Evolutionary conservation across 2,888 invertebrate genomes (phyloP).

Genomic region (Strigamia maritima): DNA sequence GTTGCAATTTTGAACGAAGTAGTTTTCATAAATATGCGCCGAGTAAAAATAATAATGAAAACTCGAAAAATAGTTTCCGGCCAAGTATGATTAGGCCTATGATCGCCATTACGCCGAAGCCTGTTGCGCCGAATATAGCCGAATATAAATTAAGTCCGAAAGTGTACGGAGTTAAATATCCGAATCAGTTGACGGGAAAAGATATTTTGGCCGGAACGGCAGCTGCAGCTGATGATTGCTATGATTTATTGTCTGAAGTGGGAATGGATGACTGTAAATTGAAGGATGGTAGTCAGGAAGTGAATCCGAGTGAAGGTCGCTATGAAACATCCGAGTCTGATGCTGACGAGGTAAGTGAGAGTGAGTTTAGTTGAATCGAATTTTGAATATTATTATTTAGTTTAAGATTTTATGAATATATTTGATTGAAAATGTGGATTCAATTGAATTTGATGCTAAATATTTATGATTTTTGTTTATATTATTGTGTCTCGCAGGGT

Average conservation of each 20-base stretch:
- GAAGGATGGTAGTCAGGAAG: slow-evolving; percentile 44
- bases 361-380: too few species aligned
- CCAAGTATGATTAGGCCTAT: background rate
- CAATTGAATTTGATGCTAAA: too few species aligned
- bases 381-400: background rate
- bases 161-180: slow-evolving; percentile 59
- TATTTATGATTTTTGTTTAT: too few species aligned
- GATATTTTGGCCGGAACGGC: slow-evolving; percentile 26
- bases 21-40: slow-evolving; percentile 50
- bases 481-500: too few species aligned
- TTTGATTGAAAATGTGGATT: too few species aligned
- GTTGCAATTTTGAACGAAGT: slow-evolving; percentile 50
- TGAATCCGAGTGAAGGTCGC: slow-evolving; percentile 43
- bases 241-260: background rate
- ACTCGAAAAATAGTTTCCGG: background rate
- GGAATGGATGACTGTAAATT: slow-evolving; percentile 37
- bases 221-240: background rate
- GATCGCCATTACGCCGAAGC: background rate
- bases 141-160: slow-evolving; percentile 64
- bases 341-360: slow-evolving; percentile 38
- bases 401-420: too few species aligned
- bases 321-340: slow-evolving; percentile 42
- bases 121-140: slow-evolving; percentile 41
- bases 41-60: slow-evolving; percentile 44
- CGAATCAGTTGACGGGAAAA: background rate